Conservation (phyloP, 2,113 vertebrate species). For the Sylvietta virens region DNA sequence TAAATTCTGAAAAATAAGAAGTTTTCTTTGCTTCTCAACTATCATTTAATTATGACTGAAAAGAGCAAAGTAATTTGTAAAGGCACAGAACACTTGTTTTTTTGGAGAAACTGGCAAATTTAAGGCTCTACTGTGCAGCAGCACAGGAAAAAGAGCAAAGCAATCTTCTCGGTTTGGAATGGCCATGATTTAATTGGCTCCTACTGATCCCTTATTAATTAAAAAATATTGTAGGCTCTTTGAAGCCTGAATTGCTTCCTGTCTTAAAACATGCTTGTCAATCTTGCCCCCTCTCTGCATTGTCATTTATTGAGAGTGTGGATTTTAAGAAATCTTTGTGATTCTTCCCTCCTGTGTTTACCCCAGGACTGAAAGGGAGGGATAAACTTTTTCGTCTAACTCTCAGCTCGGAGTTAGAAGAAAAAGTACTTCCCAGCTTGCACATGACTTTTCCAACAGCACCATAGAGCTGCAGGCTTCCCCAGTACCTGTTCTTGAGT, state of each 20-base stretch:
- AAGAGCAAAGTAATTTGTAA: background rate
- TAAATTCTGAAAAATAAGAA: background rate
- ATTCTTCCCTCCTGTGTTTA: background rate
- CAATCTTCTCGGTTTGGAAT: background rate
- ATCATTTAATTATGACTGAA: background rate
- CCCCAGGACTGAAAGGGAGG: background rate
- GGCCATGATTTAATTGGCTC: slow-evolving; percentile 23
- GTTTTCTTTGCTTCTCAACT: background rate
- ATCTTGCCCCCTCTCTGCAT: background rate
- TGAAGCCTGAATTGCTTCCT: slow-evolving; percentile 10
- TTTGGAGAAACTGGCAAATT: background rate
- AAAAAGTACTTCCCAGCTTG: background rate
- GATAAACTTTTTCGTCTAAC: no score
- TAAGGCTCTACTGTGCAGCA: background rate
- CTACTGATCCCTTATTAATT: slow-evolving; percentile 43
- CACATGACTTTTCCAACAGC: background rate
- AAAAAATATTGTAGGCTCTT: slow-evolving; percentile 27
- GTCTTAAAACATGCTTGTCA: background rate
- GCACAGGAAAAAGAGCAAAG: slow-evolving; percentile 1
- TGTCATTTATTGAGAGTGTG: background rate
- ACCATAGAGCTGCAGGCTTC: background rate
- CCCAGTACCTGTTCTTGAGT: background rate
- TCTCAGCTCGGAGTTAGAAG: background rate
- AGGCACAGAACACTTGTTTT: rapidly evolving
- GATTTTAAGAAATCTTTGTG: background rate